Evolutionary conservation across 92 coral and sea anemone species (phyloP), one percentile per base, ranked within the genome.

Genomic region (Epizoanthus rinbou): DNA sequence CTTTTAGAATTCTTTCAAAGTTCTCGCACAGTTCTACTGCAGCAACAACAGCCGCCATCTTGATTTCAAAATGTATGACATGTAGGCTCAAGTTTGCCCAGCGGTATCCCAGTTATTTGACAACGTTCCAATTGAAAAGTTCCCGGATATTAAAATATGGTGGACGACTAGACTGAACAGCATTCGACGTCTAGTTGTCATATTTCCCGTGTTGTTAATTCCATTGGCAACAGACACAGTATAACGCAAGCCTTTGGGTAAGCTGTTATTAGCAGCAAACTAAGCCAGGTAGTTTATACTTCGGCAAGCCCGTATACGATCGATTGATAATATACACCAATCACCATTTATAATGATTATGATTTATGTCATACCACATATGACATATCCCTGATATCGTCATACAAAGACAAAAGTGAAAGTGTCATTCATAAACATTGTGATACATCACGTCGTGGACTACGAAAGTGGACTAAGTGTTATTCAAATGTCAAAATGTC

Each of bases 41-140:
- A 64, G 89, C 90, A 18, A 70, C 21, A 17, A 83, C 82, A 74
- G 85, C 78, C 87, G 94, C 98, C 99, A 97, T 94, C 21, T 88
- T 90, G 94, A 75, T 43, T 69, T 72, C 39, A 39, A n/a, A 21
- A 21, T 45, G 72, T 75, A 63, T n/a, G 75, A 47, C 0, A 59
- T 81, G 25, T 76, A 63, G 19, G 76, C 45, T 47, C 70, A 24
- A n/a, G 8, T 10, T n/a, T 60, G 74, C 22, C 59, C 90, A 86
- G 89, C 89, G 64, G 33, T 69, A 58, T 84, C 23, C 63, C 75
- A 14, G 5, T 15, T 16, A 14, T 17, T 17, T 28, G 67, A 25
- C 8, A 58, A 43, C 16, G 21, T n/a, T 6, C 43, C 6, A 37
- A 37, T 37, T 37, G 43, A 3, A 37, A n/a, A 65, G 2, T 23